These are phyloP conservation scores for Aurelia aurita DNA, from an alignment of 30 jellyfish, hydroid and myxozoan species.

Conservation along the genomic window DNA sequence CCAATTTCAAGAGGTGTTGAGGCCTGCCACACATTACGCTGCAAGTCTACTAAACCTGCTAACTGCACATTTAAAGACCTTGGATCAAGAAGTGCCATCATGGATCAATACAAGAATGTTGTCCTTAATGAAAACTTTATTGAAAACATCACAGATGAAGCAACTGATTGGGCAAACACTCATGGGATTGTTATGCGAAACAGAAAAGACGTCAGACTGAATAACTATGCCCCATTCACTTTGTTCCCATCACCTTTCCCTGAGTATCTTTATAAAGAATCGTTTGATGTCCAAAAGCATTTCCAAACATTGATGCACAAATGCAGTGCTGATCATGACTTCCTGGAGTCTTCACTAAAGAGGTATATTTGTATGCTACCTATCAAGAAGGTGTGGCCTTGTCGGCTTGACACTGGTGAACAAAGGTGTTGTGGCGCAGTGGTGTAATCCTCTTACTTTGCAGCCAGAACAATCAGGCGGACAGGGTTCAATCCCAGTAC, in stretches of 20 bases:
- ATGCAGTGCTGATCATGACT: slow-evolving; percentile 84
- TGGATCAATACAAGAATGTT: slow-evolving; percentile 66
- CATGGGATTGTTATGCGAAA: slow-evolving; percentile 91
- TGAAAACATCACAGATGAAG: slow-evolving; percentile 58
- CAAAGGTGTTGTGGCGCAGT: no score
- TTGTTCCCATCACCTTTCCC: slow-evolving; percentile 98
- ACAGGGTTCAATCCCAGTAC: no score
- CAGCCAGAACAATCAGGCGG: no score
- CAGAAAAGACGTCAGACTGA: slow-evolving; percentile 27
- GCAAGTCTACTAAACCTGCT: no score
- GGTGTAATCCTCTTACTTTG: no score
- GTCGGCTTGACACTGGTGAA: no score
- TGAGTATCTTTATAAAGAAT: slow-evolving; percentile 79
- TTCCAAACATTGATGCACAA: slow-evolving; percentile 82
- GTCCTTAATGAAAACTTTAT: slow-evolving; percentile 10
- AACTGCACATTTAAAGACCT: no score
- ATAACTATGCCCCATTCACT: slow-evolving; percentile 84
- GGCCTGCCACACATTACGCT: no score
- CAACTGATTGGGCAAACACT: slow-evolving; percentile 90
- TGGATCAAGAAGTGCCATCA: not conserved
- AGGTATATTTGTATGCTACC: slow-evolving; percentile 47
- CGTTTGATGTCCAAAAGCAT: slow-evolving; percentile 81
- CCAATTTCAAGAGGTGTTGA: no score
- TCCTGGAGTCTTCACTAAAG: slow-evolving; percentile 70
- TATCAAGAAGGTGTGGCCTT: no score